Evolutionary conservation across 2,888 invertebrate genomes (phyloP).

Genomic region (Willowsia nigromaculata): DNA sequence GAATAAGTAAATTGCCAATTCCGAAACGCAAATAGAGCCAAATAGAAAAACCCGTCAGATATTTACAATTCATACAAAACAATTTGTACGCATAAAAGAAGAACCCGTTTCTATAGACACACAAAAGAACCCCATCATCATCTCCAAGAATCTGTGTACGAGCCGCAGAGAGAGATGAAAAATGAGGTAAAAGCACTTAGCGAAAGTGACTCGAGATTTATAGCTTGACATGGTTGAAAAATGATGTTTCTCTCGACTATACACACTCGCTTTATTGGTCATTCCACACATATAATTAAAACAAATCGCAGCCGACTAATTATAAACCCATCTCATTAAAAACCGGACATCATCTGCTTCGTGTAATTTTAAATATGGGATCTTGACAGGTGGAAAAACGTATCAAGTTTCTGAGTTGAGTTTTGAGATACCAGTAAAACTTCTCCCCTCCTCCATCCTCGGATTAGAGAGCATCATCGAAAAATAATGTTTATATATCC

Average conservation of each 20-base stretch:
- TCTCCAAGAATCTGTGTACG: neutral
- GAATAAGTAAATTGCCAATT: constrained; percentile 51
- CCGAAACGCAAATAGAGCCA: neutral
- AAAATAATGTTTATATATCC: no score
- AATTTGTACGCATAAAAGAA: no score
- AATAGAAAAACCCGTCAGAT: neutral
- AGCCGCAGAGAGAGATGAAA: neutral
- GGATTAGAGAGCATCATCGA: no score
- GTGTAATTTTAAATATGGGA: no score
- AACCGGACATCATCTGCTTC: no score
- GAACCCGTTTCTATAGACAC: neutral
- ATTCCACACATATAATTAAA: neutral
- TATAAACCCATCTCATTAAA: no score
- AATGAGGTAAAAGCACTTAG: constrained; percentile 39
- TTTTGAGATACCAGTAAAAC: no score
- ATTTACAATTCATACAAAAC: no score
- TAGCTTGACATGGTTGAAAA: neutral
- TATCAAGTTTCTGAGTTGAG: no score
- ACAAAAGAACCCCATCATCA: neutral
- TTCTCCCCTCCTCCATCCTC: no score
- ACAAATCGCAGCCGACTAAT: no score
- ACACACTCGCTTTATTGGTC: neutral
- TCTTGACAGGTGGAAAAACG: no score
- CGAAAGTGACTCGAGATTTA: constrained; percentile 30
- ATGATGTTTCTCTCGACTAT: neutral